Evolutionary conservation across 1,140 invertebrate species (phyloP).

Genomic region (Forficula auricularia): DNA sequence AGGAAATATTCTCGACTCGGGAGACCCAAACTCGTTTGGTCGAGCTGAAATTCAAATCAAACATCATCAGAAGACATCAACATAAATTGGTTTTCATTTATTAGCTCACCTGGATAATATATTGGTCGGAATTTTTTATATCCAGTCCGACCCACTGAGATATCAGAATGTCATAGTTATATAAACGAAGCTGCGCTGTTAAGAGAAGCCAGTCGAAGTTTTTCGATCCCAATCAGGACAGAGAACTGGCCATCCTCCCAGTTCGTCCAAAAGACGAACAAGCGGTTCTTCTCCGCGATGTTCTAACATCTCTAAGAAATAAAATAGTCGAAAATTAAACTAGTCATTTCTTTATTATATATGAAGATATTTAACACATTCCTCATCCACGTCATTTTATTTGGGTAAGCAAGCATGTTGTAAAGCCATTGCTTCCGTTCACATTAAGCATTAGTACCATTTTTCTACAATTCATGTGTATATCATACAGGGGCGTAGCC

Average conservation of each 20-base stretch:
- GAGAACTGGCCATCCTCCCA: conserved; percentile 76
- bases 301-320: conserved; percentile 37
- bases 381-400: too few species aligned
- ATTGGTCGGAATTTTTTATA: conserved; percentile 70
- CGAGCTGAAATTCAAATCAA: conserved; percentile 47
- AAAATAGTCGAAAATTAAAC: too few species aligned
- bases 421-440: too few species aligned
- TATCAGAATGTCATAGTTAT: conserved; percentile 68
- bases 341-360: too few species aligned
- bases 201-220: conserved; percentile 58
- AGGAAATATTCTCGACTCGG: conserved; percentile 74
- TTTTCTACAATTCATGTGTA: too few species aligned
- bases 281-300: conserved; percentile 51
- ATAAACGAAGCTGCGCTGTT: conserved; percentile 54
- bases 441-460: too few species aligned
- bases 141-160: conserved; percentile 74
- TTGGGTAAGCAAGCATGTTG: too few species aligned
- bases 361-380: too few species aligned
- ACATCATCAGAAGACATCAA: too few species aligned
- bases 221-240: conserved; percentile 37
- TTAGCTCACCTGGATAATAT: conserved; percentile 56
- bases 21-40: conserved; percentile 71
- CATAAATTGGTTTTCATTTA: too few species aligned
- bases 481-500: too few species aligned
- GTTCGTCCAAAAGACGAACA: conserved; percentile 42